Evolutionary conservation across 2,888 invertebrate genomes (phyloP), one percentile per base, ranked within the genome.

Genomic region (Dryococelus australis): DNA sequence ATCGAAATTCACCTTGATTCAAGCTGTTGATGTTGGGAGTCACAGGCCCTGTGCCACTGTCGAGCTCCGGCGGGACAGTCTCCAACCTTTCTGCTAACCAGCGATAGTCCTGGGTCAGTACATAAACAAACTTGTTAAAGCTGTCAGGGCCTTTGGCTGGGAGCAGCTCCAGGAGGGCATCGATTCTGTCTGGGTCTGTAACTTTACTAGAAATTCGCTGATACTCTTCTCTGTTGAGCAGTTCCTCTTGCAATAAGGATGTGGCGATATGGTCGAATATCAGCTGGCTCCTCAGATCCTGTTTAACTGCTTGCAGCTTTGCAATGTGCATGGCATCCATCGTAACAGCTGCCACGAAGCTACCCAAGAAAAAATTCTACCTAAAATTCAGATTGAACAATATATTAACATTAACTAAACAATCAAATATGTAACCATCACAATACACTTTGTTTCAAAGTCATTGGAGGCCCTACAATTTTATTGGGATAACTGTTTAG

Each of bases 211-310:
- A 86, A 24, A 87, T 84, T 16, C 47, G 28, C 65, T 86, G 87
- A 84, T 87, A 87, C 16, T 86, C 87, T 79, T 87, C 87, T n/a
- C 53, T 4, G 43, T 78, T 86, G 35, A 87, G 43, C 6, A 87
- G 84, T 24, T 87, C 86, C n/a, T 84, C n/a, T 28, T 83, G 86
- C 53, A 86, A n/a, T n/a, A 87, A 26, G 12, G 65, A n/a, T n/a
- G 84, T 28, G 12, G 85, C 86, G 16, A 87, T 86, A 16, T 86
- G 83, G 24, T 87, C 87, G 83, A 87, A 87, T 35, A 87, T 65
- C 16, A 87, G 27, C 35, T 87, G 81, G 28, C 47, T 43, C 13
- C 83, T 43, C n/a, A 87, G 81, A 20, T 83, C 83, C 9, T 85
- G 43, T 6, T 26, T 13, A 20, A 81, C n/a, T 20, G 28, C 65